Conservation (phyloP, 2,113 vertebrate genomes). For the Phylloscopus trochilus region DNA sequence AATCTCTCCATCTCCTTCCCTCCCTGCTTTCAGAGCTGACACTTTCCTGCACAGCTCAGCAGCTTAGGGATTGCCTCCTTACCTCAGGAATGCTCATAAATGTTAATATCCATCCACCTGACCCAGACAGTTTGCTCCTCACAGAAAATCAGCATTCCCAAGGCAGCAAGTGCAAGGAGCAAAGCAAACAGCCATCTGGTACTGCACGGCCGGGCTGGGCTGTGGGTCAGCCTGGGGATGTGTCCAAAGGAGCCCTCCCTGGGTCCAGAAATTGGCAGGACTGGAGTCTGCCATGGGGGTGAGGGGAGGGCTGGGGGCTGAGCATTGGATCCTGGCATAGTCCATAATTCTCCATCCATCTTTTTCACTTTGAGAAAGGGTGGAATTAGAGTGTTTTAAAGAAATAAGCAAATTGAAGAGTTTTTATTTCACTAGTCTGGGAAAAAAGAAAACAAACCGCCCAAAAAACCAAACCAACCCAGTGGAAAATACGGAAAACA, state of each 20-base stretch:
- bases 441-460: no score
- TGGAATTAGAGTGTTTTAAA: neutral
- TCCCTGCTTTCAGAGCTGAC: neutral
- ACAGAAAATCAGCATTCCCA: neutral
- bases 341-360: neutral
- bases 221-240: neutral
- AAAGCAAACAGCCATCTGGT: neutral
- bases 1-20: neutral
- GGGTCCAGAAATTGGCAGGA: neutral
- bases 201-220: accelerated
- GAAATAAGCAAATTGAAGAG: neutral
- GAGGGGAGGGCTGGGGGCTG: neutral
- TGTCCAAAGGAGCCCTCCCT: neutral
- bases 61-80: constrained; percentile 1
- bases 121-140: neutral
- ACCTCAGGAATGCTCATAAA: neutral
- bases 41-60: neutral
- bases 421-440: neutral
- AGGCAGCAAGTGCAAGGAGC: neutral
- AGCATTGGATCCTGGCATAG: neutral
- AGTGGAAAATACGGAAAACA: neutral
- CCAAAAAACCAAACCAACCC: no score
- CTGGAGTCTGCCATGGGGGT: neutral
- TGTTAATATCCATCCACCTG: neutral
- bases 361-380: neutral